phyloP scores from a whole-genome alignment of 2,797 vertebrate genomes.

The Brotula barbata region DNA sequence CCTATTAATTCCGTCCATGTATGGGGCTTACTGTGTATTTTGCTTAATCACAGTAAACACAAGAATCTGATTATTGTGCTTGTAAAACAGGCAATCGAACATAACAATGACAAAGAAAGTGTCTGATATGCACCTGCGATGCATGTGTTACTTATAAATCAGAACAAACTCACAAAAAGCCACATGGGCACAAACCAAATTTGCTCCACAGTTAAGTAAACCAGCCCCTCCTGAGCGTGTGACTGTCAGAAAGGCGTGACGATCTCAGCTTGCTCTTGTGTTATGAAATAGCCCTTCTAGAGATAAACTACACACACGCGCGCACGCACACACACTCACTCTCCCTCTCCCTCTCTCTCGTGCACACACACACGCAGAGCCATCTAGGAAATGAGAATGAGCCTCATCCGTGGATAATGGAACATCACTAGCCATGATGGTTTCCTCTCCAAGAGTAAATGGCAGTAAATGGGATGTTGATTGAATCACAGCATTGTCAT shows the following conservation, averaged over 20 bases:
- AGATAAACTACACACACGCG: constrained; percentile 4
- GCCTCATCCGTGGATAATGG: constrained; percentile 72
- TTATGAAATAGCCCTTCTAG: constrained; percentile 50
- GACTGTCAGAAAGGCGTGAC: constrained; percentile 40
- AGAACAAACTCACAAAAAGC: constrained; percentile 9
- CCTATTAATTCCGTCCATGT: too few species aligned
- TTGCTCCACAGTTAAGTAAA: constrained; percentile 22
- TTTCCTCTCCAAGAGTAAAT: constrained; percentile 74
- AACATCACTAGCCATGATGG: constrained; percentile 71
- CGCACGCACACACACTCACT: constrained; percentile 10
- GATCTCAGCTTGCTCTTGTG: constrained; percentile 37
- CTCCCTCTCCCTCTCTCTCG: too few species aligned
- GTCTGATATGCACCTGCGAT: neutral
- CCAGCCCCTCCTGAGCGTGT: constrained; percentile 14
- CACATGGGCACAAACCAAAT: constrained; percentile 15
- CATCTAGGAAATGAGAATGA: constrained; percentile 74
- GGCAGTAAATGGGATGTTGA: constrained; percentile 73
- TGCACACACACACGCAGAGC: constrained; percentile 2
- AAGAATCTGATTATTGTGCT: too few species aligned
- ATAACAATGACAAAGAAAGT: too few species aligned
- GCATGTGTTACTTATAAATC: neutral
- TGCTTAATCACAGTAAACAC: too few species aligned
- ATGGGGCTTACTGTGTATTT: too few species aligned
- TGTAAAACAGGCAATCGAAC: too few species aligned
- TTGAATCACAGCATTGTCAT: constrained; percentile 75